These are phyloP conservation scores for Venturia canescens DNA, from an alignment of 1,140 invertebrate genomes.

Conservation along the genomic window DNA sequence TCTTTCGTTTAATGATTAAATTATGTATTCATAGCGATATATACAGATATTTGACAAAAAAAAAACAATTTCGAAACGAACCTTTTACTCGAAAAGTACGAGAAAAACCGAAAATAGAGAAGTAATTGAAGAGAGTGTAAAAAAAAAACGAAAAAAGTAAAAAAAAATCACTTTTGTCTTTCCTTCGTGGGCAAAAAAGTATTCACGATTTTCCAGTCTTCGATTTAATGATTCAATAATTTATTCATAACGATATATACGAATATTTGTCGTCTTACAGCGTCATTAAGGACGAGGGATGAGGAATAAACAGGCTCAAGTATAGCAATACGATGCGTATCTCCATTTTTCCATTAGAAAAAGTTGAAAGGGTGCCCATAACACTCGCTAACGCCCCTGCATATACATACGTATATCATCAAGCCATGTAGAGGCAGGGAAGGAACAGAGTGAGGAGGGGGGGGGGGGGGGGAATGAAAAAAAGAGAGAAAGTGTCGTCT, in stretches of 20 bases:
- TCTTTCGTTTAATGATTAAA: too few relatives aligned
- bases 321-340: slow-evolving; percentile 71
- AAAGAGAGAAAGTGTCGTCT: slow-evolving; percentile 32
- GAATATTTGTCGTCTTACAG: slow-evolving; percentile 57
- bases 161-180: too few relatives aligned
- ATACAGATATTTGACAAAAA: too few relatives aligned
- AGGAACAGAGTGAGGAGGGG: slow-evolving; percentile 7
- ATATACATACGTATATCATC: not conserved
- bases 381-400: not conserved
- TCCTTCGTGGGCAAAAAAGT: too few relatives aligned
- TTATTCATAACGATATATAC: not conserved
- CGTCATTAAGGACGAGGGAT: slow-evolving; percentile 67
- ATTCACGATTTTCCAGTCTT: slow-evolving; percentile 8
- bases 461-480: not conserved
- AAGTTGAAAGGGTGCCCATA: slow-evolving; percentile 66
- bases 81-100: too few relatives aligned
- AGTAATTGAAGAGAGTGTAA: too few relatives aligned
- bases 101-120: too few relatives aligned
- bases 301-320: slow-evolving; percentile 73
- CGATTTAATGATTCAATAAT: not conserved
- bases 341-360: slow-evolving; percentile 73
- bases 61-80: too few relatives aligned
- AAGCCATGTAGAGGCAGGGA: not conserved
- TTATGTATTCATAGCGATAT: too few relatives aligned
- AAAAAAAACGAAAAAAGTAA: too few relatives aligned